Evolutionary conservation across 2,888 invertebrate genomes (phyloP), one percentile per base, ranked within the genome.

Genomic region (Steinernema carpocapsae): DNA sequence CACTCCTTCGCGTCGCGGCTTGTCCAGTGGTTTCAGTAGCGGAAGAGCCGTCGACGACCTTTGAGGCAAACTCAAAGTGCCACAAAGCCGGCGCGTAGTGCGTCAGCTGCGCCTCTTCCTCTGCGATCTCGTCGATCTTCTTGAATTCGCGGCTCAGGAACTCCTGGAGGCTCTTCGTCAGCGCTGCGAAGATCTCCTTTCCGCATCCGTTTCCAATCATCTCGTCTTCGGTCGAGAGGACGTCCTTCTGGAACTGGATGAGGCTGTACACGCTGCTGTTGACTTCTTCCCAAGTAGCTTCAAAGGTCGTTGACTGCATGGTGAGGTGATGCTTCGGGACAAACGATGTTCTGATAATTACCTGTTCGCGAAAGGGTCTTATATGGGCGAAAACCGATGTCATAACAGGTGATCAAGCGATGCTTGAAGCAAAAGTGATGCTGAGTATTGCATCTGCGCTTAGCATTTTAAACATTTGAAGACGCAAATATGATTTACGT

Each of bases 61-160:
- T 2, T 4, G 56, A 6, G 10, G 24, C 2, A 4, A 56, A 24
- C 6, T 19, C 22, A 22, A 24, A 56, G 14, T 19, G 2, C 4
- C 22, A 4, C 56, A 6, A 56, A 1, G 24, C 22, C 6, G 1
- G 2, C 26, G 17, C 22, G 56, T 56, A 56, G 14, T 4, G 2
- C 4, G 22, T 17, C 17, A 56, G 24, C n/a, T 19, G 48, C 17
- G 17, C 4, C 3, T n/a, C 48, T 17, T 48, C 48, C 14, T 48
- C 48, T 14, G 6, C 6, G 19, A 48, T 48, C 48, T n/a, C 48
- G 48, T 19, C 4, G 48, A 48, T 48, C 96, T 99, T 24, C 52
- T 52, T 19, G 24, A 52, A 24, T 2, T 17, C 52, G 3, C 22
- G 6, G 22, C 22, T 7, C 22, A 52, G 12, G 52, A 22, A 24